Percentiles rank a stretch among this genome's conserved stretches.
phyloP scores from a whole-genome alignment of 2,888 invertebrate genomes.

The Andrena trimmerana region DNA sequence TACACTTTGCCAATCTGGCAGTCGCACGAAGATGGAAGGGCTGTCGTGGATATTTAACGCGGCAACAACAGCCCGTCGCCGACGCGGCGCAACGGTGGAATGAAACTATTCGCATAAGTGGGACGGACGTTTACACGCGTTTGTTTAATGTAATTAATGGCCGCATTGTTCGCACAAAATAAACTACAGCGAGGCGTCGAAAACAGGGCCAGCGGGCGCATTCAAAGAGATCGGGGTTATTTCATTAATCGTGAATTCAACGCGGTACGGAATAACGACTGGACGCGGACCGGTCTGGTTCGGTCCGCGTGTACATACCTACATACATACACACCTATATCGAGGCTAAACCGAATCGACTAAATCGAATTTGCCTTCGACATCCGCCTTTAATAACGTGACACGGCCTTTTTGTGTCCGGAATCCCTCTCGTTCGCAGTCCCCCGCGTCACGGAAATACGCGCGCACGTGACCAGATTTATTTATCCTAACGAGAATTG shows the following conservation, averaged over 20 bases:
- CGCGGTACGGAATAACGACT: constrained; percentile 12
- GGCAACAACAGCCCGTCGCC: constrained; percentile 28
- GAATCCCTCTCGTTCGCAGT: constrained; percentile 10
- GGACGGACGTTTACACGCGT: constrained; percentile 49
- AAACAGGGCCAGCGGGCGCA: constrained; percentile 13
- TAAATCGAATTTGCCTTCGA: constrained; percentile 55
- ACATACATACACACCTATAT: neutral
- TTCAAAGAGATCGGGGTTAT: constrained; percentile 61
- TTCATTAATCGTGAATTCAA: constrained; percentile 64
- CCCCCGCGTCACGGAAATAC: constrained; percentile 1
- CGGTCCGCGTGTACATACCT: neutral
- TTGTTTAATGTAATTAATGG: constrained; percentile 67
- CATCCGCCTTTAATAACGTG: constrained; percentile 49
- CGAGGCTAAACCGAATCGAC: constrained; percentile 21
- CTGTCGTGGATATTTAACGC: constrained; percentile 38
- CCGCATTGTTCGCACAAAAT: constrained; percentile 53
- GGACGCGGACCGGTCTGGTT: neutral
- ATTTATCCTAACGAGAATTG: constrained; percentile 49
- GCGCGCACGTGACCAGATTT: constrained; percentile 52
- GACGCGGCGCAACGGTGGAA: constrained; percentile 26
- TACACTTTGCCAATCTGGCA: constrained; percentile 1
- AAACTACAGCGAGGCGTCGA: constrained; percentile 43
- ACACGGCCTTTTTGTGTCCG: constrained; percentile 4
- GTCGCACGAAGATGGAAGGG: constrained; percentile 24
- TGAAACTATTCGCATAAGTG: constrained; percentile 61